Base-by-base conservation (phyloP, 2,888 invertebrate species). In the Orchesellides sinensis region DNA sequence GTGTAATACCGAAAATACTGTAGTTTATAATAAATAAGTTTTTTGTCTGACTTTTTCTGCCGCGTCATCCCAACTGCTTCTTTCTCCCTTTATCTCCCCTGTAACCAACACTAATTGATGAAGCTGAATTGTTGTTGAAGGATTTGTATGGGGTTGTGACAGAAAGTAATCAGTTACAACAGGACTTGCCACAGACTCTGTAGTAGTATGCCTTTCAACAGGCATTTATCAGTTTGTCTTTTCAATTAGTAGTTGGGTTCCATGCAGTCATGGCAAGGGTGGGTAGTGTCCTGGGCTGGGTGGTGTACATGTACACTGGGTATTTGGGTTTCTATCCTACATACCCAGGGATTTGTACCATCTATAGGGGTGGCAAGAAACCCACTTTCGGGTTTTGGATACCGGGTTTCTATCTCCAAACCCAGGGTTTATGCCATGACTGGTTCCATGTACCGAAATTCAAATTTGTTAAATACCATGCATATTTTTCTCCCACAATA, bases 81-180 rank as follows among this genome's bases (percentile, higher is more conserved):
- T 80, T 80, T 45, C 52, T 66, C 61, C 79, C 73, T 75, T 66
- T 77, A 35, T 80, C 61, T 72, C 54, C 66, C 45, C 56, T 83
- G 85, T 83, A 83, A 83, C 81, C 81, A 83, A 85, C 85, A 85
- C 85, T 85, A 85, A 85, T 85, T 85, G 85, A 83, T 83, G 83
- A 25, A 74, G 59, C 56, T 66, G 72, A 74, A 52, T 74, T 65
- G 73, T 72, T 66, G 73, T 65, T 45, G 65, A 70, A 52, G 65
- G 32, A 54, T 32, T 21, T 54, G 25, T 35, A 65, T 47, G 32
- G 14, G 32, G 45, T 65, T 77, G 68, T 69, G 70, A 78, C 78
- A 78, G 61, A 49, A 70, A 40, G 61, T 68, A 78, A 78, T 78
- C 78, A 78, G 78, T 70, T 78, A 77, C 49, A n/a, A n/a, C n/a